A percentile compares a stretch with the other conserved stretches of the same genome.
phyloP scores from a whole-genome alignment of 1,140 invertebrate species.

The Leptinotarsa lineolata region DNA sequence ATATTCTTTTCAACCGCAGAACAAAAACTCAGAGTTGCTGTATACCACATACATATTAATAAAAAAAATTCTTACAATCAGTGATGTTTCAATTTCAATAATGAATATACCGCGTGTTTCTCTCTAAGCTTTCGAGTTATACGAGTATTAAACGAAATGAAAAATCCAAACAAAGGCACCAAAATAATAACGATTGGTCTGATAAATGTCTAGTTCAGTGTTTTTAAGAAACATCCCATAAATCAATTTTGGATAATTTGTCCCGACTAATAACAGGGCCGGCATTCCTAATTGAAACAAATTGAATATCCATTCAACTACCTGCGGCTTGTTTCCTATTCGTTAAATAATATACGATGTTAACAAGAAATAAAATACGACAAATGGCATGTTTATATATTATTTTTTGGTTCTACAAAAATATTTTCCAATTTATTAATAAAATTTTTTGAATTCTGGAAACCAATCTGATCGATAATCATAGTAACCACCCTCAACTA shows the following conservation, averaged over 20 bases:
- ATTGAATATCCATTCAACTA: slow-evolving; percentile 4
- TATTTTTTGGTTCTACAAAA: not conserved
- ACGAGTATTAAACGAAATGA: too few relatives aligned
- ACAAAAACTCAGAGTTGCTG: too few relatives aligned
- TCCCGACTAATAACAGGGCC: slow-evolving; percentile 17
- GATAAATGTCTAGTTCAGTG: not conserved
- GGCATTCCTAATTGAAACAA: slow-evolving; percentile 1
- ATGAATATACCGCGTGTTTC: not conserved
- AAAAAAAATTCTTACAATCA: too few relatives aligned
- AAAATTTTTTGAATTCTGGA: too few relatives aligned
- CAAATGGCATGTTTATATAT: not conserved
- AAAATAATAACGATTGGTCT: not conserved
- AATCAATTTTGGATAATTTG: slow-evolving; percentile 9
- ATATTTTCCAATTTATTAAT: too few relatives aligned
- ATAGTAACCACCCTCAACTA: too few relatives aligned
- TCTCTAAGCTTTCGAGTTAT: not conserved
- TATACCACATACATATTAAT: too few relatives aligned
- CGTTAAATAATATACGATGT: not conserved
- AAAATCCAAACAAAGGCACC: not conserved
- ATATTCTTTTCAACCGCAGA: too few relatives aligned
- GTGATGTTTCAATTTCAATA: too few relatives aligned
- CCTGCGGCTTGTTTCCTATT: not conserved
- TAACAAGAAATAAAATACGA: not conserved
- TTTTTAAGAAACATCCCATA: not conserved
- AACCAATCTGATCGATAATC: too few relatives aligned